Conservation (phyloP, 2,113 vertebrate genomes). For the Myiagra hebetior region DNA sequence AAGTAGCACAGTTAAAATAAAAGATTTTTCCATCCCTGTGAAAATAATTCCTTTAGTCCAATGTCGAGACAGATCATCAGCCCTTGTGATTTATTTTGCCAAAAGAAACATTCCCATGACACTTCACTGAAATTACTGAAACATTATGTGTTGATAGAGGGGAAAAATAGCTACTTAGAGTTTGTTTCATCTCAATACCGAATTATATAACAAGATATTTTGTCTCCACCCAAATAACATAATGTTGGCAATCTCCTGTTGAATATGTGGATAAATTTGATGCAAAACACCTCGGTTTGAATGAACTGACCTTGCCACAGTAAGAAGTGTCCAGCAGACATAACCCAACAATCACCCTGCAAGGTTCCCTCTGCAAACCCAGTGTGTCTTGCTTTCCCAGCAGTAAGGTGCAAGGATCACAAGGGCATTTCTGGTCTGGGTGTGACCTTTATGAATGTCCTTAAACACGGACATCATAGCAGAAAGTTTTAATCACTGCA, state of each 20-base stretch:
- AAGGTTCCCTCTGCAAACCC: neutral
- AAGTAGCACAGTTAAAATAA: neutral
- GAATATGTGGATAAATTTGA: neutral
- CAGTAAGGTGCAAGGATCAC: neutral
- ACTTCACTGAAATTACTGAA: neutral
- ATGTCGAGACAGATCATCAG: neutral
- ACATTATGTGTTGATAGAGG: neutral
- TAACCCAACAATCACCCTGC: neutral
- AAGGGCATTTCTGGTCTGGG: neutral
- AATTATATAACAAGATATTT: neutral
- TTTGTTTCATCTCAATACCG: neutral
- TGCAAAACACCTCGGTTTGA: neutral
- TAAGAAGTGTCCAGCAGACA: neutral
- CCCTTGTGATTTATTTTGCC: neutral
- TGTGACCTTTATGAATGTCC: rapidly evolving
- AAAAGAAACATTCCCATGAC: conserved; percentile 8
- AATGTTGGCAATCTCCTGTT: neutral
- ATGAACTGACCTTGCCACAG: neutral
- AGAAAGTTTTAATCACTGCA: neutral
- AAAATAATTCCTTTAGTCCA: neutral
- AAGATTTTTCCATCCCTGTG: neutral
- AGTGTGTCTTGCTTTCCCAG: neutral
- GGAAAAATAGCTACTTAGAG: neutral
- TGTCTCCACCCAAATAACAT: neutral
- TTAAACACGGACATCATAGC: neutral